Conservation (phyloP, 1,140 invertebrate genomes). For the Zaprionus vittiger region DNA sequence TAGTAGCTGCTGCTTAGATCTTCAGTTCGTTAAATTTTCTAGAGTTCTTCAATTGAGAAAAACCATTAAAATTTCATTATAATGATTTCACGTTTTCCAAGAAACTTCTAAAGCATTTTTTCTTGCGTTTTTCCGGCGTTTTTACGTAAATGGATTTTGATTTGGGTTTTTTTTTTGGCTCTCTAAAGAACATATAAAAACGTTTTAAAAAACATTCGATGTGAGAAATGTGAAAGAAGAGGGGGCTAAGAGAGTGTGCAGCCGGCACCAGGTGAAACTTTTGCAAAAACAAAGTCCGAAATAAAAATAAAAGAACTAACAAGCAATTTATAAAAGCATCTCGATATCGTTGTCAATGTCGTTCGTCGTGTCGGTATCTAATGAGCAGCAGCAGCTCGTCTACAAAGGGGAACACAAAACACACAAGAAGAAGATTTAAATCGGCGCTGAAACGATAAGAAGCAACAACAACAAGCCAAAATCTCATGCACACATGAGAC, state of each 20-base stretch:
- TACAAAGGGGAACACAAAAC: conserved; percentile 9
- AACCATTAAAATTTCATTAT: conserved; percentile 10
- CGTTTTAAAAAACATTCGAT: not conserved
- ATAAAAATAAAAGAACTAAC: conserved; percentile 27
- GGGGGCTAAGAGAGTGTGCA: not conserved
- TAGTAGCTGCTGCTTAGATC: not conserved
- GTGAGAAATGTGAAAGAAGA: not conserved
- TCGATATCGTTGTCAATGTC: conserved; percentile 46
- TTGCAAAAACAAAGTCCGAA: conserved; percentile 19
- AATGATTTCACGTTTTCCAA: conserved; percentile 17
- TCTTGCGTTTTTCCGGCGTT: not conserved
- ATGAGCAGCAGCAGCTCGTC: conserved; percentile 46
- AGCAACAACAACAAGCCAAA: conserved; percentile 10
- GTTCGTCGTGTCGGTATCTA: conserved; percentile 39
- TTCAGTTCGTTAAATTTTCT: conserved; percentile 8
- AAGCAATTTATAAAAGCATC: conserved; percentile 50
- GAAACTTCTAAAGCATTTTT: conserved; percentile 32
- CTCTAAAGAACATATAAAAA: conserved; percentile 5
- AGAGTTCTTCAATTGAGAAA: not conserved
- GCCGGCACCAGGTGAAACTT: conserved; percentile 37
- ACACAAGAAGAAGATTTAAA: conserved; percentile 30
- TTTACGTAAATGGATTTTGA: conserved; percentile 48
- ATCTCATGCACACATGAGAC: conserved; percentile 5
- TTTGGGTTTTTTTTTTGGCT: conserved; percentile 4
- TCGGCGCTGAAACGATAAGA: conserved; percentile 38